phyloP scores from a whole-genome alignment of 2,797 vertebrate genomes.

The Danio aesculapii region DNA sequence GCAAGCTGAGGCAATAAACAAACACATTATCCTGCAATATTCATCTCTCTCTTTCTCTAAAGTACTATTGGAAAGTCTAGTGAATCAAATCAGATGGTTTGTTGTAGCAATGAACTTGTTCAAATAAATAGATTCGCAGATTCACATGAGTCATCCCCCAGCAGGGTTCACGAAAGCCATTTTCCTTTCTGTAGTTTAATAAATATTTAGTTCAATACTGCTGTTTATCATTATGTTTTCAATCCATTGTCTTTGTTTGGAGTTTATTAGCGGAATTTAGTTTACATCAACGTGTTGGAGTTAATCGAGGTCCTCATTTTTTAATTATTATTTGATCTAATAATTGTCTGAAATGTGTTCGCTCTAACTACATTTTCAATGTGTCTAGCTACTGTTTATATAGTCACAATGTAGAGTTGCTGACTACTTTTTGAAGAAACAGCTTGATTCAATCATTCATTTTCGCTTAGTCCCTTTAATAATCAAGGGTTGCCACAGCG shows the following conservation, averaged over 20 bases:
- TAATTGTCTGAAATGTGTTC: background rate
- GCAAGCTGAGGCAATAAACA: background rate
- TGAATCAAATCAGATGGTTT: conserved; percentile 12
- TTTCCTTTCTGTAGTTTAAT: conserved; percentile 14
- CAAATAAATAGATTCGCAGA: conserved; percentile 9
- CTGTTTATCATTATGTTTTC: conserved; percentile 21
- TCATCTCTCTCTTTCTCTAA: background rate
- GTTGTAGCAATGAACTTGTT: conserved; percentile 26
- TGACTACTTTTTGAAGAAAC: background rate
- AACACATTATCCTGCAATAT: background rate
- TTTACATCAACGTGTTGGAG: background rate
- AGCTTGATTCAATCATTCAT: too few relatives aligned
- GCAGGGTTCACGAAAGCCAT: conserved; percentile 1
- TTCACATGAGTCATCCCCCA: conserved; percentile 10
- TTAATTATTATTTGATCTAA: background rate
- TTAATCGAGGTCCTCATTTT: background rate
- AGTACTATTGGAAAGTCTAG: background rate
- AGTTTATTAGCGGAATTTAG: background rate
- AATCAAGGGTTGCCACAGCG: too few relatives aligned
- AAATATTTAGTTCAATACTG: conserved; percentile 27
- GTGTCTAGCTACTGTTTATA: background rate
- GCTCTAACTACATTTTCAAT: background rate
- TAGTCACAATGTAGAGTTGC: too few relatives aligned
- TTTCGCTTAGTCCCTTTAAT: too few relatives aligned
- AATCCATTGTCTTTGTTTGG: conserved; percentile 17